Percentiles rank a stretch among this genome's conserved stretches.
phyloP scores from a whole-genome alignment of 2,113 vertebrate genomes.

The Narcine bancroftii region DNA sequence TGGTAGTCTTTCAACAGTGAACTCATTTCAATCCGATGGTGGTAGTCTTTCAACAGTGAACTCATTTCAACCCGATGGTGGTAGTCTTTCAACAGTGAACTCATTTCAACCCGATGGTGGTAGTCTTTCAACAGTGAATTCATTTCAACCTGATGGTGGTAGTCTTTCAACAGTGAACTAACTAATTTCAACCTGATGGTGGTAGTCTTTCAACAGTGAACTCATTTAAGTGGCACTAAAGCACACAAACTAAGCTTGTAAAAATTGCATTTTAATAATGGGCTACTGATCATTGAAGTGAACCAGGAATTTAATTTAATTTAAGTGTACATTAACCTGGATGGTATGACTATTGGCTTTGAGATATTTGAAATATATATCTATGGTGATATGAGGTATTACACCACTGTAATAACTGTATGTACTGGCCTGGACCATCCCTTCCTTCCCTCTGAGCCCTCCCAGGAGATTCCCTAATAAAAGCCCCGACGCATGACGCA shows the following conservation, averaged over 20 bases:
- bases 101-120: neutral
- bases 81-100: too few species aligned
- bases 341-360: neutral
- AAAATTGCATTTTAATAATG: neutral
- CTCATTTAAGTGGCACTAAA: neutral
- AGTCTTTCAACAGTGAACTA: too few species aligned
- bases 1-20: conserved; percentile 35
- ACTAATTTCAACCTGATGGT: neutral
- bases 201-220: conserved; percentile 20
- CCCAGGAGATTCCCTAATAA: too few species aligned
- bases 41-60: too few species aligned
- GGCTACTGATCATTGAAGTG: neutral
- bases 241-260: neutral
- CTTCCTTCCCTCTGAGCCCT: too few species aligned
- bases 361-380: neutral
- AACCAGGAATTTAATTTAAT: conserved; percentile 3
- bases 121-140: too few species aligned
- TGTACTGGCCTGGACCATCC: too few species aligned
- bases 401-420: too few species aligned
- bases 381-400: neutral
- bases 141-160: neutral
- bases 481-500: too few species aligned
- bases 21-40: neutral
- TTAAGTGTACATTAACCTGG: too few species aligned
- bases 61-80: neutral